Percentiles rank a stretch among this genome's conserved stretches.
phyloP scores from a whole-genome alignment of 2,113 vertebrate genomes.

The Triplophysa siluroides region DNA sequence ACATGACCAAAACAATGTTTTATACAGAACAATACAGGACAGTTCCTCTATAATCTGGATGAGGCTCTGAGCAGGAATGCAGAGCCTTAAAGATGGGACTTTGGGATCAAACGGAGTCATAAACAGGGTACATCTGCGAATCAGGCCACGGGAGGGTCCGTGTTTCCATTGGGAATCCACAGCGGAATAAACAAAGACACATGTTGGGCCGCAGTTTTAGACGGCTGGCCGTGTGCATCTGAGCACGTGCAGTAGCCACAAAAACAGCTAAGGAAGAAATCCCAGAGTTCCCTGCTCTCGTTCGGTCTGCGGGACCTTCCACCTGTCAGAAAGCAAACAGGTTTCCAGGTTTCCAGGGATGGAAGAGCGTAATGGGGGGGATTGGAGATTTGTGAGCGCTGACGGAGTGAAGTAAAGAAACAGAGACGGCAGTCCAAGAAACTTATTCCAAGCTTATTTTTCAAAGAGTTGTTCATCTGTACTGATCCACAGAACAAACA shows the following conservation, averaged over 20 bases:
- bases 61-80: slow-evolving; percentile 32
- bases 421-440: neutral
- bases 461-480: neutral
- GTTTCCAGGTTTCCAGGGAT: slow-evolving; percentile 42
- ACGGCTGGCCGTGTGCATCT: neutral
- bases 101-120: slow-evolving; percentile 25
- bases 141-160: slow-evolving; percentile 22
- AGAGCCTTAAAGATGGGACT: slow-evolving; percentile 29
- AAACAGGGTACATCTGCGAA: slow-evolving; percentile 39
- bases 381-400: neutral
- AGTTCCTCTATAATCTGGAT: slow-evolving; percentile 25
- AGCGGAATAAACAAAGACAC: slow-evolving; percentile 31
- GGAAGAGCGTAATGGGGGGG: neutral
- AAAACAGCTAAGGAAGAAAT: neutral
- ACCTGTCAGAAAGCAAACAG: slow-evolving; percentile 31
- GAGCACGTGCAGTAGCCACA: slow-evolving; percentile 20
- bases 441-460: neutral
- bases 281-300: slow-evolving; percentile 18
- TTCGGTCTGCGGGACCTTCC: slow-evolving; percentile 1
- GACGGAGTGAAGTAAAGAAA: neutral
- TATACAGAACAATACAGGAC: slow-evolving; percentile 35
- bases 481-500: neutral
- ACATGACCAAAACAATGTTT: neutral
- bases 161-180: slow-evolving; percentile 22
- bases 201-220: neutral